phyloP scores from a whole-genome alignment of 2,113 vertebrate genomes.

The Bucco capensis region DNA sequence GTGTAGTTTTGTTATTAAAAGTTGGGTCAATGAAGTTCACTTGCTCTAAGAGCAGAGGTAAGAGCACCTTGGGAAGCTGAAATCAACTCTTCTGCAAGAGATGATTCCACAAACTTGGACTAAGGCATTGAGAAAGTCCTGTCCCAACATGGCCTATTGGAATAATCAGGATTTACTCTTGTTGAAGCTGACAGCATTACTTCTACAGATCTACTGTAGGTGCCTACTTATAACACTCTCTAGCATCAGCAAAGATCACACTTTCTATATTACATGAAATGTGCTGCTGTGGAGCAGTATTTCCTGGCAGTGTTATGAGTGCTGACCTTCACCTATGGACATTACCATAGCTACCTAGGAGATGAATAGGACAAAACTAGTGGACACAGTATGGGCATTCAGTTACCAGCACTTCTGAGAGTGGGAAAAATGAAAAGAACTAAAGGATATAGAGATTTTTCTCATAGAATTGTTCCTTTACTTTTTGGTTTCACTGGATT shows the following conservation, averaged over 20 bases:
- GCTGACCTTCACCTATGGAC: background rate
- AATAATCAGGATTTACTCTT: background rate
- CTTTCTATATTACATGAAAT: background rate
- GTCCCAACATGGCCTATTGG: background rate
- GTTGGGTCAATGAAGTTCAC: background rate
- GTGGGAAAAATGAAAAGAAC: background rate
- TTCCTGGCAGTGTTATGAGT: background rate
- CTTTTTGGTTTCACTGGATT: background rate
- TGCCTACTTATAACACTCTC: background rate
- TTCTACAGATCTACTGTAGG: background rate
- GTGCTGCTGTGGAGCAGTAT: background rate
- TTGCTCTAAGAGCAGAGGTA: background rate
- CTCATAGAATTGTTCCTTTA: background rate
- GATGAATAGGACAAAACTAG: background rate
- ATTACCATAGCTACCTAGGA: background rate
- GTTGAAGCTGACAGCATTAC: background rate
- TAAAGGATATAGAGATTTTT: background rate
- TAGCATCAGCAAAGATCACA: background rate
- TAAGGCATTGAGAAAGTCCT: background rate
- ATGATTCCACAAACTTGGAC: background rate
- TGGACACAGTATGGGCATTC: background rate
- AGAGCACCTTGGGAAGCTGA: background rate
- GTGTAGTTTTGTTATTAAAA: background rate
- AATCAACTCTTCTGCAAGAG: background rate
- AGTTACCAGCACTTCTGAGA: background rate